Base-by-base conservation (phyloP, 2,113 vertebrate genomes). In the Physeter macrocephalus region DNA sequence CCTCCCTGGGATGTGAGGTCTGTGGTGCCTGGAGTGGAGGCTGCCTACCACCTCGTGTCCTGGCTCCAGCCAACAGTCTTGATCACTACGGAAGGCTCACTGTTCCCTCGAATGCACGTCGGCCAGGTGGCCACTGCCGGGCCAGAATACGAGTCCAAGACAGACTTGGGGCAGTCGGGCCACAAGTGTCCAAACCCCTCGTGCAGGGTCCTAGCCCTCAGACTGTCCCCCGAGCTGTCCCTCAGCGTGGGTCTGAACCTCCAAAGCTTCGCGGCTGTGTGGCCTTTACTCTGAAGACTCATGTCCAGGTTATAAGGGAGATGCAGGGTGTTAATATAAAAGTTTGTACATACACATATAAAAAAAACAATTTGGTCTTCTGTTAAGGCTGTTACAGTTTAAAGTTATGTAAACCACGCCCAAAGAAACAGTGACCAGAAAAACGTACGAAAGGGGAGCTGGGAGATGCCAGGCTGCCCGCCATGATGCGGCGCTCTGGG, bases 371-470 rank as follows among this genome's bases (percentile, higher is more conserved):
- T 98, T 98, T 98, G 98, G 98, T 98, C 98, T 97, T 86, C 92
- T 59, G 69, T 97, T 97, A 98, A 98, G 96, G 96, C 97, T 97
- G 97, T 98, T 97, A 98, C 93, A 98, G 95, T 94, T 54, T 97
- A 95, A 96, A 96, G 78, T 96, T 97, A 82, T 96, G 98, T 98
- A 98, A 99, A 98, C 98, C 75, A 96, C 15, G n/a, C 91, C 97
- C 84, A 94, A 62, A 92, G 90, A 95, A 97, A 97, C 41, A 97
- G 85, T 96, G 78, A 89, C 97, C 64, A 46, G 97, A 95, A 97
- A 97, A 98, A 90, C 93, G 66, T 97, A 94, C 75, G 97, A 94
- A 97, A 98, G 71, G 91, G n/a, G 87, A 31, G 0, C 12, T 64
- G 97, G 81, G 72, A 98, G 97, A 82, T 59, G 91, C 41, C 1